Conservation (phyloP, 2,113 vertebrate species). For the Nothoprocta perdicaria region DNA sequence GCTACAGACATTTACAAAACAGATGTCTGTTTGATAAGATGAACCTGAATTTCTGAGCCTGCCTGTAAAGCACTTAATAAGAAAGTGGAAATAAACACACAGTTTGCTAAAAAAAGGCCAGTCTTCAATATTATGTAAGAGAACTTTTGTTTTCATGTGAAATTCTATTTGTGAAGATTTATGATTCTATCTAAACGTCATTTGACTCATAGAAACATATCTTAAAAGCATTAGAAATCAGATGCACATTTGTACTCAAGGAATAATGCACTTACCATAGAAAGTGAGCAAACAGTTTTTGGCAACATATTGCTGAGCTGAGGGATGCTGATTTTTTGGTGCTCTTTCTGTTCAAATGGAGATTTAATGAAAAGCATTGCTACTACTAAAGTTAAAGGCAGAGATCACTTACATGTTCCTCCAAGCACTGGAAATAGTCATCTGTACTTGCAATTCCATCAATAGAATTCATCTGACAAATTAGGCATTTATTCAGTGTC, state of each 20-base stretch:
- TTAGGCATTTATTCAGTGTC: conserved; percentile 33
- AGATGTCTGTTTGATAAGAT: background rate
- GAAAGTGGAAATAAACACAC: background rate
- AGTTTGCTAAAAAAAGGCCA: background rate
- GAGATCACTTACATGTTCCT: background rate
- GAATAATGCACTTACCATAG: background rate
- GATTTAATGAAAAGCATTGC: background rate
- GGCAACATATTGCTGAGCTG: background rate
- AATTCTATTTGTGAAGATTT: background rate
- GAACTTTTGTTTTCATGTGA: background rate
- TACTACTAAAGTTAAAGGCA: conserved; percentile 4
- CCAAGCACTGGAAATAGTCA: conserved; percentile 13
- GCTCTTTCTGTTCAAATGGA: background rate
- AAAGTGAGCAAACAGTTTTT: background rate
- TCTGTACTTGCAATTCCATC: background rate
- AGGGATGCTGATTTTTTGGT: background rate
- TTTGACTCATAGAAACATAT: background rate
- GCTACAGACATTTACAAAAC: background rate
- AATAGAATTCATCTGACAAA: conserved; percentile 27
- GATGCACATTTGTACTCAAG: background rate
- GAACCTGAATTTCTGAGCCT: background rate
- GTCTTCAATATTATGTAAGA: background rate
- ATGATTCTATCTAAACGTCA: background rate
- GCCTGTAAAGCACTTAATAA: background rate
- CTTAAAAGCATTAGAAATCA: background rate